Evolutionary conservation across 2,797 vertebrate genomes (phyloP).

Genomic region (Limosa lapponica): DNA sequence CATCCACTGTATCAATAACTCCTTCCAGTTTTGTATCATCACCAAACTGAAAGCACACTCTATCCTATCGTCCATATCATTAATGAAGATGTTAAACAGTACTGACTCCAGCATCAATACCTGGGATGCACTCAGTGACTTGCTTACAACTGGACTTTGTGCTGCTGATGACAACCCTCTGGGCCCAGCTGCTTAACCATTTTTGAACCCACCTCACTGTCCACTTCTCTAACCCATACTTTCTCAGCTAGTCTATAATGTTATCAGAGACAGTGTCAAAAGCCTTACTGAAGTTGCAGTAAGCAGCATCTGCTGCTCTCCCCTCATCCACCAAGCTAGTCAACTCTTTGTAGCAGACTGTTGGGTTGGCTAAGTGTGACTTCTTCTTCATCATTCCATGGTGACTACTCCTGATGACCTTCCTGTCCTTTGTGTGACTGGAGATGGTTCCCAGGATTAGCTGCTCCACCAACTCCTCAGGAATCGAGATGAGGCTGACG

Average conservation of each 20-base stretch:
- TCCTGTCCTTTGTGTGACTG: not conserved
- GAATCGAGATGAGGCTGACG: not conserved
- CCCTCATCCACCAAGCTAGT: not conserved
- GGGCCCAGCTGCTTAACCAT: not conserved
- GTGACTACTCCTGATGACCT: not conserved
- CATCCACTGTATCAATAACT: not conserved
- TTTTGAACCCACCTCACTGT: not conserved
- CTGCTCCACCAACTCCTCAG: not conserved
- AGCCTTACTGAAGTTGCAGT: not conserved
- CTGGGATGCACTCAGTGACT: not conserved
- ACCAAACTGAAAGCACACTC: not conserved
- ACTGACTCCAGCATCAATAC: not conserved
- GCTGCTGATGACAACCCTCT: not conserved
- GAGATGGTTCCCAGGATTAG: not conserved
- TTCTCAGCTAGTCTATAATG: not conserved
- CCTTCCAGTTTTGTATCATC: not conserved
- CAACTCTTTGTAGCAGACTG: not conserved
- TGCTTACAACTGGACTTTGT: not conserved
- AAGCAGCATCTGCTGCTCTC: not conserved
- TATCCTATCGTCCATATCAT: accelerated
- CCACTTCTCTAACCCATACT: not conserved
- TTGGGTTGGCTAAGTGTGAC: not conserved
- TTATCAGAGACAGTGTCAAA: not conserved
- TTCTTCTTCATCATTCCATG: not conserved
- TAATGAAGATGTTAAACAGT: not conserved